Conservation (phyloP, 2,113 vertebrate genomes). For the Microcebus tavaratra region DNA sequence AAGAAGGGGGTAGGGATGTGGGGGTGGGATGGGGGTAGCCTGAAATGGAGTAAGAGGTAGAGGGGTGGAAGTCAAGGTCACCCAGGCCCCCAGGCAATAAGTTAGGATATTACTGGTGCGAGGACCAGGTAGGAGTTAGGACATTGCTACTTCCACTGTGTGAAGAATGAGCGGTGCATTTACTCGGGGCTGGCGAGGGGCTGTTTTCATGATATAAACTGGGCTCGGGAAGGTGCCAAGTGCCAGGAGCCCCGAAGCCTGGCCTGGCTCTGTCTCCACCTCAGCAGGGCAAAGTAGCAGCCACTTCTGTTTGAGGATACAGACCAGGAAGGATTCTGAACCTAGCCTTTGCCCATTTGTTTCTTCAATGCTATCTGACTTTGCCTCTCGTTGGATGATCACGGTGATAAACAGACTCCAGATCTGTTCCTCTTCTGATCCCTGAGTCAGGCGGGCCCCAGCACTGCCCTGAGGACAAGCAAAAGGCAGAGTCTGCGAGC, state of each 20-base stretch:
- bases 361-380: neutral
- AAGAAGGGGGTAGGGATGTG: neutral
- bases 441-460: neutral
- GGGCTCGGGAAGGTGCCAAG: neutral
- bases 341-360: too few relatives aligned
- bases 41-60: too few relatives aligned
- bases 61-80: neutral
- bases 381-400: neutral
- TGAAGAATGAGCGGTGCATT: too few relatives aligned
- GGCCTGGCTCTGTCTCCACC: neutral
- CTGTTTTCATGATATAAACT: neutral
- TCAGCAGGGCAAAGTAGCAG: neutral
- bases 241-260: neutral
- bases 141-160: neutral
- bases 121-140: neutral
- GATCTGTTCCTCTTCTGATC: neutral
- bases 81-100: neutral
- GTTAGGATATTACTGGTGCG: too few relatives aligned
- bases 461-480: neutral
- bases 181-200: fast-evolving
- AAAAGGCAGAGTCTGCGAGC: too few relatives aligned
- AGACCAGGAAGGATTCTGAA: neutral
- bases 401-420: neutral
- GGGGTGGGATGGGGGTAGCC: neutral
- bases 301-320: fast-evolving